These are phyloP conservation scores for Stichopus chloronotus DNA, from an alignment of 35 echinoderm and acorn worm genomes.

Conservation along the genomic window DNA sequence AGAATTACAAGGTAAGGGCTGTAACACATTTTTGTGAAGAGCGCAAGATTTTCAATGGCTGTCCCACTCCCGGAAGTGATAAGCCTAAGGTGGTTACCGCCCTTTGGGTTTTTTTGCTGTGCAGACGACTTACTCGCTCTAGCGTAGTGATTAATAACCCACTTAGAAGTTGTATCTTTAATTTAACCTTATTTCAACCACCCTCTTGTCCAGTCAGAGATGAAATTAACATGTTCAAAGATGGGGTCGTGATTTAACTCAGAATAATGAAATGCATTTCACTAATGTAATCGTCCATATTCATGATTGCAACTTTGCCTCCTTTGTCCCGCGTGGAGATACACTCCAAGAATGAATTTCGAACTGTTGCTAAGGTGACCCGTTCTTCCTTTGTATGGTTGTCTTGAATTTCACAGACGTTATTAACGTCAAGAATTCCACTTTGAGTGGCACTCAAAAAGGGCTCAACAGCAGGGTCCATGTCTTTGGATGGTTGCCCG, in stretches of 20 bases:
- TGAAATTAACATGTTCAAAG: not conserved
- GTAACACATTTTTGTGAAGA: too few species aligned
- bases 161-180: constrained; percentile 14
- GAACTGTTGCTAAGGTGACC: not conserved
- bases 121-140: not conserved
- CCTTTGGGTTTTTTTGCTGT: not conserved
- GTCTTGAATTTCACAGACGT: not conserved
- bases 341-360: not conserved
- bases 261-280: constrained; percentile 30
- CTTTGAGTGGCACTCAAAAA: too few species aligned
- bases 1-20: too few species aligned
- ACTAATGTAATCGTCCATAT: not conserved
- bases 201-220: not conserved
- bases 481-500: too few species aligned
- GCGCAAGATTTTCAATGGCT: constrained; percentile 18
- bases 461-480: too few species aligned
- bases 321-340: constrained; percentile 5
- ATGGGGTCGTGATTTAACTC: constrained; percentile 15
- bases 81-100: not conserved
- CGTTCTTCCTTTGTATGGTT: not conserved
- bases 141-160: not conserved
- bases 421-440: too few species aligned
- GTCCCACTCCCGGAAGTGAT: constrained; percentile 23
- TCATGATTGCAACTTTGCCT: not conserved
- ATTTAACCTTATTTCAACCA: constrained; percentile 21